Conservation (phyloP, 2,888 invertebrate genomes). For the Chrysomela aeneicollis region DNA sequence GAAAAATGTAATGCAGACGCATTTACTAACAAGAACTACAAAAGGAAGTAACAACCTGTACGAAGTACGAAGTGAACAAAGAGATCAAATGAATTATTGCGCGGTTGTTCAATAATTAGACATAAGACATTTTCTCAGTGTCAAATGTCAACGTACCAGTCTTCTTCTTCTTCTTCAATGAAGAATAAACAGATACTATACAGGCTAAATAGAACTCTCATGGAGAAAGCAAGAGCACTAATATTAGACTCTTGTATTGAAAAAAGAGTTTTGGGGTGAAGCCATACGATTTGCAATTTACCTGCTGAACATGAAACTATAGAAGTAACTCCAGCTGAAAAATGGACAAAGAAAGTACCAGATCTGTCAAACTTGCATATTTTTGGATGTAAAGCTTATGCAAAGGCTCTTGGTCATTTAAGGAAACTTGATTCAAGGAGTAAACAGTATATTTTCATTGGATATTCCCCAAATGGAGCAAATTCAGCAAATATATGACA, state of each 20-base stretch:
- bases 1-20: no score
- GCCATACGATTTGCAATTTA: constrained; percentile 31
- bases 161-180: no score
- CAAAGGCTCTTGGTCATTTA: not conserved
- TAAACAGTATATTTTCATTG: constrained; percentile 42
- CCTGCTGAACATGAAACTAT: constrained; percentile 33
- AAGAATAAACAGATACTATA: no score
- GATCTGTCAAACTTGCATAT: constrained; percentile 31
- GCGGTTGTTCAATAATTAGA: no score
- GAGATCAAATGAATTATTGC: no score
- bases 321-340: constrained; percentile 44
- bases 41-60: no score
- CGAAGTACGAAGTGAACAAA: no score
- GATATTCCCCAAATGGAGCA: constrained; percentile 26
- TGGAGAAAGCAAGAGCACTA: constrained; percentile 39
- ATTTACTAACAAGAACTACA: no score
- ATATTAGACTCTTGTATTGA: constrained; percentile 30
- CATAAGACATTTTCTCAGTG: constrained; percentile 34
- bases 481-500: no score
- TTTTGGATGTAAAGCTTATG: no score
- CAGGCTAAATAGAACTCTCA: constrained; percentile 37
- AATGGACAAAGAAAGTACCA: constrained; percentile 48
- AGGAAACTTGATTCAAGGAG: constrained; percentile 38
- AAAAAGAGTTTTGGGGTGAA: constrained; percentile 38
- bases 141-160: constrained; percentile 31